Conservation (phyloP, 2,797 vertebrate genomes). For the Uromys caudimaculatus region DNA sequence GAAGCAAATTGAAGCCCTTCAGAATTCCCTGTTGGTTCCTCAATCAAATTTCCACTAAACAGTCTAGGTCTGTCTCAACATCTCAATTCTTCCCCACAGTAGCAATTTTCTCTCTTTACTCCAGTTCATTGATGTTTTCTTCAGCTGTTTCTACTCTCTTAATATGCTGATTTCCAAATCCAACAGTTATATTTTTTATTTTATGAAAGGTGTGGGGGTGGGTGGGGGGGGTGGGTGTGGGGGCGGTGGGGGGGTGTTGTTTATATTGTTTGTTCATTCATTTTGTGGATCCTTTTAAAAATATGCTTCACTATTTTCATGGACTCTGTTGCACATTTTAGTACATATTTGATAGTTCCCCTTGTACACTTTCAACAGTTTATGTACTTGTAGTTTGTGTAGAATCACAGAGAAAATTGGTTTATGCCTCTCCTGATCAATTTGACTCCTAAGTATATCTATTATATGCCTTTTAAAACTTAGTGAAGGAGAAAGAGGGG, state of each 20-base stretch:
- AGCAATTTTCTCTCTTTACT: conserved; percentile 7
- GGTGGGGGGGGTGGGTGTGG: no score
- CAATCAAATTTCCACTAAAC: background rate
- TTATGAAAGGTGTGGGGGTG: background rate
- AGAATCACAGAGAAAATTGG: background rate
- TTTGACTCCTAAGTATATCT: background rate
- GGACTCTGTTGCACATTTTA: background rate
- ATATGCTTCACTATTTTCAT: background rate
- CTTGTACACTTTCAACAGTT: background rate
- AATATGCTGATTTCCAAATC: conserved; percentile 20
- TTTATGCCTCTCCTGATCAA: background rate
- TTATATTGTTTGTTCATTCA: background rate
- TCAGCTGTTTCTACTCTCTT: background rate
- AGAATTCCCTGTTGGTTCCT: background rate
- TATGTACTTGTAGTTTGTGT: background rate
- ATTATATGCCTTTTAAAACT: background rate
- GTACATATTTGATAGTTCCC: background rate
- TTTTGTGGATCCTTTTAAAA: background rate
- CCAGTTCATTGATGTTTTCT: background rate
- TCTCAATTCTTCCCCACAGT: background rate
- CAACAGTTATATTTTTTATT: conserved; percentile 24
- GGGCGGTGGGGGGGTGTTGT: background rate
- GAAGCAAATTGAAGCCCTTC: background rate
- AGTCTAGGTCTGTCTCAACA: background rate
- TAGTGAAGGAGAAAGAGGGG: background rate